Evolutionary conservation across 2,888 invertebrate genomes (phyloP).

Genomic region (Ornithoptera alexandrae): DNA sequence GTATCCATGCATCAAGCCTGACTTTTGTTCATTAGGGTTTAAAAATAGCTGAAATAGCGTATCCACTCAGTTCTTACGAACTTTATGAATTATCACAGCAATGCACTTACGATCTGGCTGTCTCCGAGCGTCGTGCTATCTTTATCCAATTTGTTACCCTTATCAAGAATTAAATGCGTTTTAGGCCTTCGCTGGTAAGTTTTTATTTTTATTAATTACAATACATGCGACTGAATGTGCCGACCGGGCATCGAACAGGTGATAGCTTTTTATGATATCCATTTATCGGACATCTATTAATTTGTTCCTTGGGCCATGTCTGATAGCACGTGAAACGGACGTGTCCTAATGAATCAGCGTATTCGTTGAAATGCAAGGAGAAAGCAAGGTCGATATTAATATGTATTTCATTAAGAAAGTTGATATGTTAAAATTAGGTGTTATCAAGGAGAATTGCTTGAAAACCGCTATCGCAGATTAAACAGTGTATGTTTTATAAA

Average conservation of each 20-base stretch:
- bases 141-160: conserved; percentile 80
- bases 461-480: background rate
- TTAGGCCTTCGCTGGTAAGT: conserved; percentile 65
- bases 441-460: background rate
- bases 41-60: conserved; percentile 7
- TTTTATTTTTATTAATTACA: conserved; percentile 75
- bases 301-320: conserved; percentile 38
- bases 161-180: conserved; percentile 80
- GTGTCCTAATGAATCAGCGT: conserved; percentile 38
- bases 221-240: conserved; percentile 42
- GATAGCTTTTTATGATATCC: conserved; percentile 69
- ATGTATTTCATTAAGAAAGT: background rate
- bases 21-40: too few species aligned
- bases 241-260: conserved; percentile 61
- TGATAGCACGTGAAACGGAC: conserved; percentile 28
- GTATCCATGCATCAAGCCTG: too few species aligned
- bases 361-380: conserved; percentile 32
- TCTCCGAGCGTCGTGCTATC: conserved; percentile 71
- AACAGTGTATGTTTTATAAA: background rate
- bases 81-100: conserved; percentile 71
- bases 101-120: conserved; percentile 79
- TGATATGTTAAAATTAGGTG: background rate
- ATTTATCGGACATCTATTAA: conserved; percentile 67
- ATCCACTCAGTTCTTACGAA: conserved; percentile 48
- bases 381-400: background rate